Conservation (phyloP, 2,888 invertebrate species). For the Spodoptera exigua region DNA sequence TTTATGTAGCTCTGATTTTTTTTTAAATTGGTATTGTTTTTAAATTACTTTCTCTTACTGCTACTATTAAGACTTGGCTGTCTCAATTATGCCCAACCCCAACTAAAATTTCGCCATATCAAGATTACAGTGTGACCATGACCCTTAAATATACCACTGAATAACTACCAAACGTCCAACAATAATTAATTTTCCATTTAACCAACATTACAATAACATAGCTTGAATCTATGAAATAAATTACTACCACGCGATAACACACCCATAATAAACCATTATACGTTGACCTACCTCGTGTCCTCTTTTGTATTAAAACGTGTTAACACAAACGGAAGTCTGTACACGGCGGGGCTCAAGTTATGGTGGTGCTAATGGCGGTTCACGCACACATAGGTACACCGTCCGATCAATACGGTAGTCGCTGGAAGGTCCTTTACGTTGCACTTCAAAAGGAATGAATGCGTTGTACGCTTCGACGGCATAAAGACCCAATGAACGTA, state of each 20-base stretch:
- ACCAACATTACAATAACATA: constrained; percentile 9
- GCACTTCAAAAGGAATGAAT: constrained; percentile 52
- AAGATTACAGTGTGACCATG: too few relatives aligned
- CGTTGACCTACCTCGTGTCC: constrained; percentile 14
- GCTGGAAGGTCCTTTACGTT: constrained; percentile 34
- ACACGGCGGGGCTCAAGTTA: constrained; percentile 38
- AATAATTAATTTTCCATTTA: neutral
- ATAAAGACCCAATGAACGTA: constrained; percentile 36
- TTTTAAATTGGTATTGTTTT: too few relatives aligned
- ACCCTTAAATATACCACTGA: too few relatives aligned
- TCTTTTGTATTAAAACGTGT: constrained; percentile 28
- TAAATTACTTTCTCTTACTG: too few relatives aligned
- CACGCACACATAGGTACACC: constrained; percentile 53
- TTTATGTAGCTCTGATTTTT: too few relatives aligned
- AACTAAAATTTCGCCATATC: too few relatives aligned
- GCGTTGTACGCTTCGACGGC: constrained; percentile 52
- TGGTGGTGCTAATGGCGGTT: constrained; percentile 29
- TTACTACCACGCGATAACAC: constrained; percentile 27
- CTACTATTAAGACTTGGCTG: too few relatives aligned
- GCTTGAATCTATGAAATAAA: constrained; percentile 27
- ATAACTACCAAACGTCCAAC: too few relatives aligned
- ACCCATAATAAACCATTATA: constrained; percentile 28
- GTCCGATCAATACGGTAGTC: constrained; percentile 61
- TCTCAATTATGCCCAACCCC: too few relatives aligned
- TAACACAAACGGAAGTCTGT: constrained; percentile 27